These are phyloP conservation scores for Patella depressa DNA, from an alignment of 2,888 invertebrate genomes.

Conservation along the genomic window DNA sequence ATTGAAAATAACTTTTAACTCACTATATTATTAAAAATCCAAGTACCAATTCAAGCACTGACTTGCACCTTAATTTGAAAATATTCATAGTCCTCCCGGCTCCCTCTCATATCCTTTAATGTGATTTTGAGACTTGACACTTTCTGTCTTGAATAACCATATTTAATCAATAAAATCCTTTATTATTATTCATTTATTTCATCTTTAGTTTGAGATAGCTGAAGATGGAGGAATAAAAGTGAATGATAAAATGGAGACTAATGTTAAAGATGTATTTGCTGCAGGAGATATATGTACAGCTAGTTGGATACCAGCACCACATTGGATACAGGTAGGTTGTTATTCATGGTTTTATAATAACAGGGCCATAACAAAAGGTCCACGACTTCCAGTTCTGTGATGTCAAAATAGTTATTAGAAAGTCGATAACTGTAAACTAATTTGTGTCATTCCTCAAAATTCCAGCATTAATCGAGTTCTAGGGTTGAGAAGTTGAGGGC, in stretches of 20 bases:
- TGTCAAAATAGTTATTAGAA: background rate
- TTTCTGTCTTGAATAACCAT: too few species aligned
- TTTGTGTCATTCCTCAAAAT: too few species aligned
- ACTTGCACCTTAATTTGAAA: too few species aligned
- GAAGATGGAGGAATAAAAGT: slow-evolving; percentile 88
- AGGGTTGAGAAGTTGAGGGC: too few species aligned
- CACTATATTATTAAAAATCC: too few species aligned
- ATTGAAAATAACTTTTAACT: too few species aligned
- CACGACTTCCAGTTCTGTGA: background rate
- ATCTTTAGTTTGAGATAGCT: slow-evolving; percentile 61
- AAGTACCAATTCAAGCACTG: too few species aligned
- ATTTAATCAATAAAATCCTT: background rate
- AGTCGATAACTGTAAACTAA: background rate
- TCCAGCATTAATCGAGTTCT: too few species aligned
- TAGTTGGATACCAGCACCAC: slow-evolving; percentile 77
- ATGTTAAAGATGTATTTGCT: slow-evolving; percentile 85
- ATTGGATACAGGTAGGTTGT: slow-evolving; percentile 66
- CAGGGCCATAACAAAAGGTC: background rate
- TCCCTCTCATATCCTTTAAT: too few species aligned
- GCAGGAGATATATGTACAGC: slow-evolving; percentile 95
- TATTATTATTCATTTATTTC: background rate
- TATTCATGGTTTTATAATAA: background rate
- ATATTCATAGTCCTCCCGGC: too few species aligned
- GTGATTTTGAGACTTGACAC: too few species aligned
- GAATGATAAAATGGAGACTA: slow-evolving; percentile 88